Evolutionary conservation across 2,888 invertebrate species (phyloP).

Genomic region (Drosophila macrospina): DNA sequence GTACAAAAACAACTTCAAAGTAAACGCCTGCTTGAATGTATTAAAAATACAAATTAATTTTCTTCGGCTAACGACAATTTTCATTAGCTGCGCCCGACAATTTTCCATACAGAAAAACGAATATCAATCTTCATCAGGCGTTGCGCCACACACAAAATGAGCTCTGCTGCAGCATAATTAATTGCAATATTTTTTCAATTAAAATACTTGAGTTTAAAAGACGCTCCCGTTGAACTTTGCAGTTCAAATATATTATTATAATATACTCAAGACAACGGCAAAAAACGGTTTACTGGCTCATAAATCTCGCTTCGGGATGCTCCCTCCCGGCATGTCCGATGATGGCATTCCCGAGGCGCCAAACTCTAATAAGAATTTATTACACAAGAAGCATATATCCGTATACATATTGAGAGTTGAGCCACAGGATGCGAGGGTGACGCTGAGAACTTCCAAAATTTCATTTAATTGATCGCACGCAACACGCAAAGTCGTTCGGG

Average conservation of each 20-base stretch:
- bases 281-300: constrained; percentile 32
- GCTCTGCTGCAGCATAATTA: constrained; percentile 35
- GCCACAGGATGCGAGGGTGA: constrained; percentile 34
- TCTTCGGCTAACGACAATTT: constrained; percentile 56
- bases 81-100: constrained; percentile 64
- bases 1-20: constrained; percentile 60
- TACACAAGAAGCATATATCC: constrained; percentile 26
- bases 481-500: constrained; percentile 23
- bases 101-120: constrained; percentile 29
- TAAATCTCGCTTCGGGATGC: constrained; percentile 53
- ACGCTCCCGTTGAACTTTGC: constrained; percentile 13
- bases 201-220: constrained; percentile 40
- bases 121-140: constrained; percentile 75
- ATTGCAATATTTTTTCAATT: constrained; percentile 65
- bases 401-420: constrained; percentile 18
- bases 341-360: constrained; percentile 33
- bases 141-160: constrained; percentile 26
- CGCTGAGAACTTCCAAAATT: constrained; percentile 46
- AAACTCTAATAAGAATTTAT: constrained; percentile 73
- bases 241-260: constrained; percentile 28
- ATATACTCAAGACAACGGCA: constrained; percentile 10
- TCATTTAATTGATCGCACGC: constrained; percentile 68
- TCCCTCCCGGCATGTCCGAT: neutral
- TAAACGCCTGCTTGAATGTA: constrained; percentile 43
- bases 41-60: constrained; percentile 63